A percentile compares a stretch with the other conserved stretches of the same genome.
Conservation (phyloP, 2,113 vertebrate genomes). For the Callaeas wilsoni region DNA sequence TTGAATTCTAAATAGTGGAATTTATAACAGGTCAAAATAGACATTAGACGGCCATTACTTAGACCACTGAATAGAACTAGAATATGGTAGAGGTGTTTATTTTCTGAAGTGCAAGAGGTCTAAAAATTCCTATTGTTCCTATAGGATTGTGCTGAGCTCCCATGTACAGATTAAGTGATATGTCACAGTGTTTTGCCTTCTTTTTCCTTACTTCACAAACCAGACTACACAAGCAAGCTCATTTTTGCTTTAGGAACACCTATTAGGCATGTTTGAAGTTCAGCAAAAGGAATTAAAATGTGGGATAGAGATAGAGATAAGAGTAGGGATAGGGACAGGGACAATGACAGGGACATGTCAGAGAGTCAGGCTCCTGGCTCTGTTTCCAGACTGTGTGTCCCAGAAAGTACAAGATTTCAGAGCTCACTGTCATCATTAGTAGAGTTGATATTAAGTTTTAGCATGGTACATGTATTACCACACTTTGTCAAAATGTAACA, state of each 20-base stretch:
- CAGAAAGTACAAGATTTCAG: background rate
- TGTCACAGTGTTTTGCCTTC: background rate
- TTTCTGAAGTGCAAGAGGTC: background rate
- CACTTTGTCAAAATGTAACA: slow-evolving; percentile 21
- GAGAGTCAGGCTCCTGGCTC: background rate
- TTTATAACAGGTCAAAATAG: background rate
- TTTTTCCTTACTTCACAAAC: background rate
- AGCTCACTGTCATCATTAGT: background rate
- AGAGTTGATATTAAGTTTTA: background rate
- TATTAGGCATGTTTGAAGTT: background rate
- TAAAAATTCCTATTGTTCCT: background rate
- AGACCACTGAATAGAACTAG: background rate
- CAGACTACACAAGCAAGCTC: background rate
- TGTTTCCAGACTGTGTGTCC: background rate
- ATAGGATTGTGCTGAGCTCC: background rate
- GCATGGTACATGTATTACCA: background rate
- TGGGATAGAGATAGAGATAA: background rate
- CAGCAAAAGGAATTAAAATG: background rate
- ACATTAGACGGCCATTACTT: background rate
- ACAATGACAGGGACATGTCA: background rate
- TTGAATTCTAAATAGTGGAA: background rate
- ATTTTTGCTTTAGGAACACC: background rate
- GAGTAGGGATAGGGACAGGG: background rate
- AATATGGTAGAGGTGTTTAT: background rate
- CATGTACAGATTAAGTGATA: background rate